Evolutionary conservation across 2,113 vertebrate species (phyloP), one percentile per base, ranked within the genome.

Genomic region (Pteropus alecto): DNA sequence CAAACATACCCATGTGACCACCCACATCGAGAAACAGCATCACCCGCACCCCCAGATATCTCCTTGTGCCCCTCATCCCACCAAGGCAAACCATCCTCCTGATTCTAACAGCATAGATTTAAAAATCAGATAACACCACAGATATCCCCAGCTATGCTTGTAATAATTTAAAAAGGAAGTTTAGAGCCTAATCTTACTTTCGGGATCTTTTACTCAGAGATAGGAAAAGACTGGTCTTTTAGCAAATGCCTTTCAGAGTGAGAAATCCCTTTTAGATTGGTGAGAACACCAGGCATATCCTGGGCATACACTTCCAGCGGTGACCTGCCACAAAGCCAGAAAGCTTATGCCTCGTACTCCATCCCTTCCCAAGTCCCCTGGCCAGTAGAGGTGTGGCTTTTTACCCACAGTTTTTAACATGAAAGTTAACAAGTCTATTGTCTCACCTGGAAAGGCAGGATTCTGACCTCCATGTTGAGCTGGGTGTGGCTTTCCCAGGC

Each of bases 1-100:
- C 0, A 78, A 70, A 16, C 7, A 0, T 0, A 5, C 24, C 21
- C 3, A 0, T 18, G 18, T 41, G 0, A 3, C 81, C 30, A 1
- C 43, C 41, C 65, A n/a, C 21, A 24, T 15, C 1, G n/a, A 63
- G 26, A 70, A 19, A 6, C 61, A 33, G 33, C 12, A 1, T 33
- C 33, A 1, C 60, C 12, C 0, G 3, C 5, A 24, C 58, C 92
- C 63, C 63, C 12, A 28, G 71, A 41, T 22, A 28, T 35, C 9
- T 30, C 26, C n/a, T 21, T 4, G 0, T 3, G 3, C 8, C 65
- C 60, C 43, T 2, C 2, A 22, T 7, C 38, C 16, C 14, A 7
- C 14, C 15, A 26, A 4, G 6, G 14, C 24, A n/a, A n/a, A 16
- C 48, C 30, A 2, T 4, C 35, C 5, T 8, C 24, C 82, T 11